Conservation (phyloP, 64 coral and sea anemone species). For the Anthopleura sola region DNA sequence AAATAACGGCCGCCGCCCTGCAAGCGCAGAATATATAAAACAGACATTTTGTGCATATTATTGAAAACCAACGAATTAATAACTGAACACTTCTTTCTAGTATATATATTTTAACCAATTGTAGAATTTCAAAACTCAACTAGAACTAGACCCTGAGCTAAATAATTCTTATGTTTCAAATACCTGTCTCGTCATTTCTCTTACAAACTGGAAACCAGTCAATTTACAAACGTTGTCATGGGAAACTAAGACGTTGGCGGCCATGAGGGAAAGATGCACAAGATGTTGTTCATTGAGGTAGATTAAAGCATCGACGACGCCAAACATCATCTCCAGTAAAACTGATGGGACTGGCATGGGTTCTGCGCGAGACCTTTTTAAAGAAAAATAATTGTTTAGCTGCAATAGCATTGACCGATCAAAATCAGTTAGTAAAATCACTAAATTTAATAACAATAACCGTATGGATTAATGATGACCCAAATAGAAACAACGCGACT, state of each 20-base stretch:
- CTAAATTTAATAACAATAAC: no score
- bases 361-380: background rate
- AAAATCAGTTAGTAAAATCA: no score
- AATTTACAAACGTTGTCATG: slow-evolving; percentile 36
- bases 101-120: no score
- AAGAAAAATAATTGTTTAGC: background rate
- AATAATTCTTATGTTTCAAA: no score
- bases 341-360: background rate
- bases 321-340: slow-evolving; percentile 31
- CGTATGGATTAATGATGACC: no score
- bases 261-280: slow-evolving; percentile 50
- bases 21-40: background rate
- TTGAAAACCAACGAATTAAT: no score
- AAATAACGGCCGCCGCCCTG: background rate
- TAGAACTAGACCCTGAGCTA: no score
- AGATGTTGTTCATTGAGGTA: slow-evolving; percentile 29
- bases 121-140: no score
- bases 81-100: no score
- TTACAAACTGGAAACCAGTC: slow-evolving; percentile 32
- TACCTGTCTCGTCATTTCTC: slow-evolving; percentile 4
- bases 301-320: slow-evolving; percentile 15
- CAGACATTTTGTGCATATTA: no score
- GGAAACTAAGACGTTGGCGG: slow-evolving; percentile 50
- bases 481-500: no score
- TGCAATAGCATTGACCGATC: no score